phyloP scores from a whole-genome alignment of 2,797 vertebrate species.

The Gymnodraco acuticeps region DNA sequence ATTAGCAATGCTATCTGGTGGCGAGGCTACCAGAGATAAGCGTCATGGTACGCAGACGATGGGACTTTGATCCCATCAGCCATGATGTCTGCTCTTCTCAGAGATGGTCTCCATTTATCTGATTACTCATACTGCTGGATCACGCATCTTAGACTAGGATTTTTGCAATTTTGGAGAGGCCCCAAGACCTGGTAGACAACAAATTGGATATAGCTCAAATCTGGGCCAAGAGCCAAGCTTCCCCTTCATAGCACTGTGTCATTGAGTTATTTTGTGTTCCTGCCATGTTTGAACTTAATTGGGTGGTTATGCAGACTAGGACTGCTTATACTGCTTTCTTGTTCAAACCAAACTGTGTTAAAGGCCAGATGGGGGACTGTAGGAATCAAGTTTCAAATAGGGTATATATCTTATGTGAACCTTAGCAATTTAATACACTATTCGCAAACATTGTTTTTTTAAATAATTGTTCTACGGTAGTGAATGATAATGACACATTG shows the following conservation, averaged over 20 bases:
- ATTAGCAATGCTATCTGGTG: conserved; percentile 75
- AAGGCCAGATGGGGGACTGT: no score
- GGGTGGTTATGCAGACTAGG: conserved; percentile 40
- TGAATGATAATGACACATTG: no score
- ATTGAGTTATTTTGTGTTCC: conserved; percentile 51
- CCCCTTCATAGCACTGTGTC: conserved; percentile 54
- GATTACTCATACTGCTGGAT: conserved; percentile 64
- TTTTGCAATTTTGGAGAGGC: conserved; percentile 61
- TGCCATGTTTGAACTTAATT: conserved; percentile 50
- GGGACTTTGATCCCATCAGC: conserved; percentile 62
- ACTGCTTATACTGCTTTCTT: conserved; percentile 29
- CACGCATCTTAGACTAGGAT: conserved; percentile 48
- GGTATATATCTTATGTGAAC: no score
- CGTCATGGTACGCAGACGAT: conserved; percentile 51
- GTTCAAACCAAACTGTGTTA: conserved; percentile 19
- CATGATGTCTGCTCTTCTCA: conserved; percentile 61
- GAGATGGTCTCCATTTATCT: conserved; percentile 69
- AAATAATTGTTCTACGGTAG: background rate
- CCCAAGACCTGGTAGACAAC: conserved; percentile 63
- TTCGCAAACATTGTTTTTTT: background rate
- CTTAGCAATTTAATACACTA: no score
- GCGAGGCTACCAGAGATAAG: conserved; percentile 63
- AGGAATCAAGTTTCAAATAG: no score
- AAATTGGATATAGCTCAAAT: conserved; percentile 70
- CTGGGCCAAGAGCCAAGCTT: conserved; percentile 64